These are phyloP conservation scores for Branchinecta lynchi DNA, from an alignment of 1,140 invertebrate species.

Conservation along the genomic window DNA sequence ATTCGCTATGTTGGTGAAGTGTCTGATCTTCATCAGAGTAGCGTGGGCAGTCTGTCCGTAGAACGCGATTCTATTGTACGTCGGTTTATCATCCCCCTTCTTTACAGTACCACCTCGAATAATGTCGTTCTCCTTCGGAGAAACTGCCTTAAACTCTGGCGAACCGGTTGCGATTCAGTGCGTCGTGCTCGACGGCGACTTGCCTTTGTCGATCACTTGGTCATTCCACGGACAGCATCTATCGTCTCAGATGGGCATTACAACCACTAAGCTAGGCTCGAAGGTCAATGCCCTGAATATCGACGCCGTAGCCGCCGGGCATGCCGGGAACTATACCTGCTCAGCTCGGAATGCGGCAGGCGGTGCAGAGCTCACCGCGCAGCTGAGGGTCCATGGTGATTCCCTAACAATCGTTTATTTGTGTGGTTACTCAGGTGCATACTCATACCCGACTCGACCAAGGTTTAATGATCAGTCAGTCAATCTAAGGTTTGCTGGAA, in stretches of 20 bases:
- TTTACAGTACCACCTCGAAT: constrained; percentile 42
- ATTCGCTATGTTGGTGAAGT: too few relatives aligned
- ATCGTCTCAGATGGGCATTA: constrained; percentile 27
- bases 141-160: constrained; percentile 32
- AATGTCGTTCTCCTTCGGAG: constrained; percentile 42
- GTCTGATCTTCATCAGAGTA: too few relatives aligned
- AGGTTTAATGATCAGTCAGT: too few relatives aligned
- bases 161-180: constrained; percentile 42
- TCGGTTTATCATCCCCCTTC: constrained; percentile 23
- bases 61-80: constrained; percentile 15
- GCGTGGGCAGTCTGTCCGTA: not conserved
- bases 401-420: not conserved
- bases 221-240: constrained; percentile 45
- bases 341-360: constrained; percentile 42
- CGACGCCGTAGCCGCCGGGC: constrained; percentile 49
- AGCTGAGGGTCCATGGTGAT: constrained; percentile 67
- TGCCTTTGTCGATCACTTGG: constrained; percentile 46
- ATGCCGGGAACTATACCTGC: constrained; percentile 60
- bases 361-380: constrained; percentile 46
- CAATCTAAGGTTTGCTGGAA: too few relatives aligned
- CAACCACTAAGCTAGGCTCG: constrained; percentile 41
- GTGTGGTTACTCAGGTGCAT: too few relatives aligned
- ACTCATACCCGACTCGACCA: too few relatives aligned
- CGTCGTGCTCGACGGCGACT: constrained; percentile 24
- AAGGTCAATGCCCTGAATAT: constrained; percentile 57